These are phyloP conservation scores for Oreochromis niloticus DNA, from an alignment of 2,113 vertebrate genomes.

Conservation along the genomic window DNA sequence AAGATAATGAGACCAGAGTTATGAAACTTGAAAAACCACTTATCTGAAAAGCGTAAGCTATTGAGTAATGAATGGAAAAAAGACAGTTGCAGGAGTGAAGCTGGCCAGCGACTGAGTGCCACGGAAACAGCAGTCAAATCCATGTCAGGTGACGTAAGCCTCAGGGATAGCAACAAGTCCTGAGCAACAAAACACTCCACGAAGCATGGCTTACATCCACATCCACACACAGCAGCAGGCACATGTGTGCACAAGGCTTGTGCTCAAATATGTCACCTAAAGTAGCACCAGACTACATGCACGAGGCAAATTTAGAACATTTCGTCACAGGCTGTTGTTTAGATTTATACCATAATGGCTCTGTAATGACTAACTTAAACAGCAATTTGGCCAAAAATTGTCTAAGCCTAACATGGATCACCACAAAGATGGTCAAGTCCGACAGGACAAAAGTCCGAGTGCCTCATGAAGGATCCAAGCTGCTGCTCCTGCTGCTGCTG, in stretches of 20 bases:
- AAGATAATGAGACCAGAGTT: neutral
- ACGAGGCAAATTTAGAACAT: neutral
- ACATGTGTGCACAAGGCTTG: neutral
- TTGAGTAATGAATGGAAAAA: neutral
- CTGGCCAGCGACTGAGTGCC: neutral
- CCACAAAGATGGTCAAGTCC: slow-evolving; percentile 26
- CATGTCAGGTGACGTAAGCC: slow-evolving; percentile 62
- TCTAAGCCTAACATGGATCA: neutral
- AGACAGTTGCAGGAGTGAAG: neutral
- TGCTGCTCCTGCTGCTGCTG: neutral
- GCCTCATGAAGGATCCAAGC: neutral
- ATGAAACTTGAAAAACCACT: neutral
- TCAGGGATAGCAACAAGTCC: slow-evolving; percentile 35
- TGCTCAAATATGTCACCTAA: neutral
- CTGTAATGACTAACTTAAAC: slow-evolving; percentile 9
- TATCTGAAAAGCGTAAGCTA: neutral
- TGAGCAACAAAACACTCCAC: slow-evolving; percentile 32
- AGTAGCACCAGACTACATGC: neutral
- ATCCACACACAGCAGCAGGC: neutral
- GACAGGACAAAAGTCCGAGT: neutral
- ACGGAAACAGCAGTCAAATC: slow-evolving; percentile 43
- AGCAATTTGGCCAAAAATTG: slow-evolving; percentile 29
- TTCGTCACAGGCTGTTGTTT: neutral
- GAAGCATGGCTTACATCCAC: neutral
- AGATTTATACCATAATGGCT: slow-evolving; percentile 1